Evolutionary conservation across 1,140 invertebrate species (phyloP), one percentile per base, ranked within the genome.

Genomic region (Oryzaephilus surinamensis): DNA sequence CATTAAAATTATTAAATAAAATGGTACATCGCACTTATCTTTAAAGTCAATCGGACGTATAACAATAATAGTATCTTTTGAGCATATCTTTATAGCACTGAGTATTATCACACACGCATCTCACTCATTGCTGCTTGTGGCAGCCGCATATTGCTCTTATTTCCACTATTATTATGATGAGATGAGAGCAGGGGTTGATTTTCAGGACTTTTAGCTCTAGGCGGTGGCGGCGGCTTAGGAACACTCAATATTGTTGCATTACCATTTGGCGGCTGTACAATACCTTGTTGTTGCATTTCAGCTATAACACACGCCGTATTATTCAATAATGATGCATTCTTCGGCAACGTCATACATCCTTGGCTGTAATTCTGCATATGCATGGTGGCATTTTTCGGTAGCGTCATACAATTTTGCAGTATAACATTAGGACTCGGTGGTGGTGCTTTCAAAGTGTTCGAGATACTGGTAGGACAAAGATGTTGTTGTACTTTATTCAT

Each of bases 61-160:
- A 24, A 24, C 8, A 24, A 24, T 24, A 24, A 10, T 31, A 6
- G 23, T 24, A 8, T 6, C 11, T 3, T 4, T 24, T 24, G 23
- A 24, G 23, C 41, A 38, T 35, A 44, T 38, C 38, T 35, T 21
- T 17, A 33, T 19, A 43, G 17, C 30, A 26, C 32, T 45, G 34
- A 29, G 42, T 42, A 42, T 65, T 75, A 79, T 86, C 82, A 86
- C 76, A 84, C 82, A 50, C 82, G 73, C 81, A 85, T 86, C 64
- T 85, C 82, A 34, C 76, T 80, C 64, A 84, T 84, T 10, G 79
- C 76, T 15, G 79, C 77, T 55, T 82, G 79, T 21, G 79, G 79
- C 37, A 82, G 70, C 48, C 78, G 71, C 43, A 65, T 60, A 28
- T 56, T 56, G n/a, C 49, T 48, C 41, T 58, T 58, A 28, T 48